Conservation (phyloP, 1,140 invertebrate species). For the Glomeris maerens region DNA sequence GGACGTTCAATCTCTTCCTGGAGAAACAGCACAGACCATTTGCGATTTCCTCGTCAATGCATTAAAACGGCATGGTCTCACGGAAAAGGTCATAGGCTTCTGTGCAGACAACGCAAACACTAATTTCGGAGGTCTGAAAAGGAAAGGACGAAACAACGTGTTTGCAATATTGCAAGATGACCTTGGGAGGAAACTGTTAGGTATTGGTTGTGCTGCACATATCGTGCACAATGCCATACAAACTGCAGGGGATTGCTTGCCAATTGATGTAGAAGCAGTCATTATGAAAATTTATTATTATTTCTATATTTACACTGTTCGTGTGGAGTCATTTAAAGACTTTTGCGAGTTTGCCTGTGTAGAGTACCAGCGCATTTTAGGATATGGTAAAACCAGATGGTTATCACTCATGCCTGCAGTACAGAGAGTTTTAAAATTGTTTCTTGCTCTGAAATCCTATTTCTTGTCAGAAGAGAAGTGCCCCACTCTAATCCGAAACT, state of each 20-base stretch:
- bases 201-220: conserved; percentile 12
- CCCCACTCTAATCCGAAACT: conserved; percentile 10
- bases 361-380: conserved; percentile 14
- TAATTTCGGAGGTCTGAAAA: conserved; percentile 9
- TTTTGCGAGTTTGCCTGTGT: conserved; percentile 15
- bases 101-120: conserved; percentile 14
- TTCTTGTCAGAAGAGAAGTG: conserved; percentile 14
- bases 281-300: conserved; percentile 17
- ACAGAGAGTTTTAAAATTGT: conserved; percentile 14
- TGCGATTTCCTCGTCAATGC: conserved; percentile 8
- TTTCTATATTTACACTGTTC: conserved; percentile 17
- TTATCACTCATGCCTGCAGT: conserved; percentile 13
- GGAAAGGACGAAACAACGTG: conserved; percentile 7
- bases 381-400: conserved; percentile 18
- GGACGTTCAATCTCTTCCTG: conserved; percentile 9
- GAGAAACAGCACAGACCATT: conserved; percentile 12
- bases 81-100: conserved; percentile 9
- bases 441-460: conserved; percentile 14
- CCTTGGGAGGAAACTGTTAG: conserved; percentile 9
- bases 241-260: conserved; percentile 14
- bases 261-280: conserved; percentile 15
- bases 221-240: conserved; percentile 12
- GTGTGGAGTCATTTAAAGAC: conserved; percentile 16
- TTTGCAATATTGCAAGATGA: conserved; percentile 10
- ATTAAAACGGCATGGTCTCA: conserved; percentile 2